phyloP scores from a whole-genome alignment of 92 coral and sea anemone species.

The Virgularia gustaviana region DNA sequence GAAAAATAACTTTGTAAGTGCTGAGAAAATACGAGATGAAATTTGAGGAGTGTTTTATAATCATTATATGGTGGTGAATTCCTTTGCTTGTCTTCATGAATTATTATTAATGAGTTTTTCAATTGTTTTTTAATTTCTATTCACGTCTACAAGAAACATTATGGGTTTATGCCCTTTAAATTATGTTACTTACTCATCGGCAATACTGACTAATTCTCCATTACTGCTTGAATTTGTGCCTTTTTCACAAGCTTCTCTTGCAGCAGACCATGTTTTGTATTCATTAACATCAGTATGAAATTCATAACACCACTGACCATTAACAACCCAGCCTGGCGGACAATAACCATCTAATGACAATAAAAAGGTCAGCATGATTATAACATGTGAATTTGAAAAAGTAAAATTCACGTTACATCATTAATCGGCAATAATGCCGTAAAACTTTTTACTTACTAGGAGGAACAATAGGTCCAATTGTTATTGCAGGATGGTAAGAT shows the following conservation, averaged over 20 bases:
- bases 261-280: constrained; percentile 61
- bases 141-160: neutral
- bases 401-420: neutral
- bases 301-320: constrained; percentile 79
- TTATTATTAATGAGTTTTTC: neutral
- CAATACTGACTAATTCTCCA: constrained; percentile 72
- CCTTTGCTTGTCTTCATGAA: too few species aligned
- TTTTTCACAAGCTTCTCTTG: constrained; percentile 60
- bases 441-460: too few species aligned
- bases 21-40: too few species aligned
- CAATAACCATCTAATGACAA: constrained; percentile 46
- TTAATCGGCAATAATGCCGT: too few species aligned
- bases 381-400: neutral
- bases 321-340: constrained; percentile 70
- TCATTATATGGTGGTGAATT: too few species aligned
- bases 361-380: neutral
- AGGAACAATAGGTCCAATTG: too few species aligned
- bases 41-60: too few species aligned
- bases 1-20: too few species aligned
- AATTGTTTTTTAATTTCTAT: neutral
- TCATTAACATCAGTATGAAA: constrained; percentile 55
- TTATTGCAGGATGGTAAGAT: too few species aligned
- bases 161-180: too few species aligned
- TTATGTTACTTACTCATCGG: constrained; percentile 75
- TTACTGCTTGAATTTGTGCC: constrained; percentile 58